Percentiles rank a stretch among this genome's conserved stretches.
Evolutionary conservation across 2,888 invertebrate genomes (phyloP).

Genomic region (Drosophila niveifrons): DNA sequence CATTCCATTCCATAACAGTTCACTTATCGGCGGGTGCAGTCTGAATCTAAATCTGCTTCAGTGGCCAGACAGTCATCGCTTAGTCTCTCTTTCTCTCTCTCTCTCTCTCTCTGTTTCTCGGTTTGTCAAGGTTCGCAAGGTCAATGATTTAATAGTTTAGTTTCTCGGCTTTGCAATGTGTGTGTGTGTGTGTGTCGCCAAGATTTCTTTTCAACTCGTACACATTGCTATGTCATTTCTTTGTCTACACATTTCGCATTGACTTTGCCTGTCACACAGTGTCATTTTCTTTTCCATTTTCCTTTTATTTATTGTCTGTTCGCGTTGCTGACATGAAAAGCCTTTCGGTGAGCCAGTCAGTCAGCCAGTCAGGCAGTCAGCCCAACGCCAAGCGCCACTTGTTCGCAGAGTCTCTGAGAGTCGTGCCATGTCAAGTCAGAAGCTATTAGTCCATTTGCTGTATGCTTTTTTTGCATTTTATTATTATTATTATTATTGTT

Average conservation of each 20-base stretch:
- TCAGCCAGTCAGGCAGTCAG: constrained; percentile 1
- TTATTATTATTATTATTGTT: background rate
- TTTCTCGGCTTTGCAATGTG: constrained; percentile 39
- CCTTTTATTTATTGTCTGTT: constrained; percentile 51
- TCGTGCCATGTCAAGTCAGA: constrained; percentile 33
- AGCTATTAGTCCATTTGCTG: constrained; percentile 42
- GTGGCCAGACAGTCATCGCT: constrained; percentile 13
- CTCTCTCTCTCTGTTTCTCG: constrained; percentile 1
- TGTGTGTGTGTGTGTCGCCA: constrained; percentile 27
- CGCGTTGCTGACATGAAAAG: constrained; percentile 57
- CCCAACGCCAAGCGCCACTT: constrained; percentile 49
- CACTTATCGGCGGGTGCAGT: constrained; percentile 42
- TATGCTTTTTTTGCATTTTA: constrained; percentile 4
- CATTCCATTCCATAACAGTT: constrained; percentile 17
- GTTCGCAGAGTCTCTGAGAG: constrained; percentile 12
- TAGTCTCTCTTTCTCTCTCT: constrained; percentile 17
- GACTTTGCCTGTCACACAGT: constrained; percentile 22
- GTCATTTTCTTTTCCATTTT: constrained; percentile 30
- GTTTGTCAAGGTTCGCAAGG: constrained; percentile 76
- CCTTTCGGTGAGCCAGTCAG: constrained; percentile 24
- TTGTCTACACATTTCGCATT: constrained; percentile 27
- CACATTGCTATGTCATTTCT: constrained; percentile 46
- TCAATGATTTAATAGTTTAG: constrained; percentile 77
- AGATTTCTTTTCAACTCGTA: constrained; percentile 11
- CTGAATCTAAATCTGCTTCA: constrained; percentile 2